Percentiles rank a stretch among this genome's conserved stretches.
phyloP scores from a whole-genome alignment of 1,140 invertebrate species.

The Apis florea region DNA sequence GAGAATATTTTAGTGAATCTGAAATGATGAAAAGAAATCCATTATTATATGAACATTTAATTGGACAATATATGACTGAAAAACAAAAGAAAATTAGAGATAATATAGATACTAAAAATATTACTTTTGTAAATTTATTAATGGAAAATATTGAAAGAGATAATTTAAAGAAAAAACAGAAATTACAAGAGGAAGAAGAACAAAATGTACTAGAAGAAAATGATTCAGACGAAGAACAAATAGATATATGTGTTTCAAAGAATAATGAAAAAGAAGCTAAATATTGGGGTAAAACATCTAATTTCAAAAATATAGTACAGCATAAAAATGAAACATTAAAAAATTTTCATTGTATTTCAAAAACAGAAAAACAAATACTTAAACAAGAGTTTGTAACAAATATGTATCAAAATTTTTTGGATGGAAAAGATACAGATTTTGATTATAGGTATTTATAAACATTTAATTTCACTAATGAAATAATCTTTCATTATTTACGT shows the following conservation, averaged over 20 bases:
- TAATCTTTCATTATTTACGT: background rate
- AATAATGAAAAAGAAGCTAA: conserved; percentile 15
- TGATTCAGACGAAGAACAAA: conserved; percentile 74
- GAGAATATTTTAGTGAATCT: conserved; percentile 92
- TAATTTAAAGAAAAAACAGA: conserved; percentile 83
- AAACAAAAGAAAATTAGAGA: conserved; percentile 87
- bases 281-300: conserved; percentile 54
- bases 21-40: conserved; percentile 97
- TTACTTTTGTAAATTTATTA: conserved; percentile 85
- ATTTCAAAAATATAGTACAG: conserved; percentile 2
- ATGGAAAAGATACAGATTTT: conserved; percentile 91
- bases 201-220: conserved; percentile 64
- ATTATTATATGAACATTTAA: conserved; percentile 91
- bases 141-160: conserved; percentile 86
- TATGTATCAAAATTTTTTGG: conserved; percentile 93
- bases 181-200: conserved; percentile 81
- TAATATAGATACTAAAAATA: conserved; percentile 80
- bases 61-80: conserved; percentile 91
- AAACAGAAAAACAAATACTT: conserved; percentile 84
- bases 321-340: conserved; percentile 21
- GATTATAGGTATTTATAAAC: conserved; percentile 85
- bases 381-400: conserved; percentile 91
- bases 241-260: conserved; percentile 13
- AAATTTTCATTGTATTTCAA: conserved; percentile 51
- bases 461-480: conserved; percentile 1